Base-by-base conservation (phyloP, 2,113 vertebrate genomes). In the Prietella phreatophila region DNA sequence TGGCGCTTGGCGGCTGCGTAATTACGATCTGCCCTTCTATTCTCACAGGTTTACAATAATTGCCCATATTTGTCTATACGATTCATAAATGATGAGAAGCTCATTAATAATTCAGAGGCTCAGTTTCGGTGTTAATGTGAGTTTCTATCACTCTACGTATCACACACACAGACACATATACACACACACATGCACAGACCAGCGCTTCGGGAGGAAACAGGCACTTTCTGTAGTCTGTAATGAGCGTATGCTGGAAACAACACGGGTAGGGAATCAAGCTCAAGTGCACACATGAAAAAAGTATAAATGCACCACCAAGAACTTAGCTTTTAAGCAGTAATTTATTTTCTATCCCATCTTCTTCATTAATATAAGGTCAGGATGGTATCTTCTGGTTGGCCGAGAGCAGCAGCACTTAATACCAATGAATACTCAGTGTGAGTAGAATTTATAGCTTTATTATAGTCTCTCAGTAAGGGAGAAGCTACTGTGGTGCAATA, bases 1-100 rank as follows among this genome's bases (percentile, higher is more conserved):
- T 86, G 69, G 65, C 10, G 2, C 39, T 25, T 36, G 25, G 39
- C 73, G 63, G 36, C 71, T 30, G 56, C 39, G 82, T 85, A 71
- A 87, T 89, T 87, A 89, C 84, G 67, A 87, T 73, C 76, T 56
- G 69, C 50, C 42, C 61, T 67, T 83, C 63, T 50, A 79, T 55
- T 86, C 90, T 89, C 86, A 58, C 86, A 84, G 87, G 84, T 92
- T 94, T 89, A 85, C 82, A 88, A 89, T 93, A 93, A 94, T 93
- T 93, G 92, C 90, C 92, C 89, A 93, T 94, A 94, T 95, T 94
- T 95, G 92, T 94, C 92, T 94, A 94, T 93, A 93, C 92, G 89
- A 92, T 91, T 88, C 87, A 94, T 95, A 92, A 94, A 96, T 95
- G 93, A 94, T 94, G 90, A 92, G 94, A 91, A 89, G 60, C 58